These are phyloP conservation scores for Xenops minutus DNA, from an alignment of 2,797 vertebrate genomes.

Conservation along the genomic window DNA sequence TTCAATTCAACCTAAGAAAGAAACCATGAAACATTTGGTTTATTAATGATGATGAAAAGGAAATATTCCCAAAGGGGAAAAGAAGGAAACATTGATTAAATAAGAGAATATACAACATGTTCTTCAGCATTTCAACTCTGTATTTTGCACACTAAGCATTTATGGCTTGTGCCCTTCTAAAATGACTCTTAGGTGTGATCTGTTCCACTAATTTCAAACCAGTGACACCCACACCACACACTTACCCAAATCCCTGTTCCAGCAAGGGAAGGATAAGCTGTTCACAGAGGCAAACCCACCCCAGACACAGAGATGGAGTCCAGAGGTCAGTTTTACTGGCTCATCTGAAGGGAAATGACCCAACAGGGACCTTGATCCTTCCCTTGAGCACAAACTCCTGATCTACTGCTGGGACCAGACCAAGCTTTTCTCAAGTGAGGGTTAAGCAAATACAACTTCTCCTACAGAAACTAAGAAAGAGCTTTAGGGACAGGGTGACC, in stretches of 20 bases:
- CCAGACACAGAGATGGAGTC: not conserved
- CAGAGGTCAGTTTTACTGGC: not conserved
- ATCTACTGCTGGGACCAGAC: not conserved
- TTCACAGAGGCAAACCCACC: not conserved
- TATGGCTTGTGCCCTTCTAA: not conserved
- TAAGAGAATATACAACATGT: not conserved
- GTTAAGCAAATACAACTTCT: not conserved
- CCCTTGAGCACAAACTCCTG: not conserved
- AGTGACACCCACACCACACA: not conserved
- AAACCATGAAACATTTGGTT: not conserved
- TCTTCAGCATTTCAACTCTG: not conserved
- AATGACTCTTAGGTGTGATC: not conserved
- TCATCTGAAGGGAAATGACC: not conserved
- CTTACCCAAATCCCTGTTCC: not conserved
- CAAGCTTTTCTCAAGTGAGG: not conserved
- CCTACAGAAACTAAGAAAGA: not conserved
- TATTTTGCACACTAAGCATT: not conserved
- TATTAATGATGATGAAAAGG: not conserved
- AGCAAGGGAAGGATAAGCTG: not conserved
- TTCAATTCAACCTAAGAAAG: constrained; percentile 90
- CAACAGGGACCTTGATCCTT: not conserved
- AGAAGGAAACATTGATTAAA: not conserved
- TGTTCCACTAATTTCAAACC: not conserved
- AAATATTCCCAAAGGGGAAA: not conserved
- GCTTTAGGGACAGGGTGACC: not conserved